Evolutionary conservation across 1,140 invertebrate species (phyloP).

Genomic region (Theocolax elegans): DNA sequence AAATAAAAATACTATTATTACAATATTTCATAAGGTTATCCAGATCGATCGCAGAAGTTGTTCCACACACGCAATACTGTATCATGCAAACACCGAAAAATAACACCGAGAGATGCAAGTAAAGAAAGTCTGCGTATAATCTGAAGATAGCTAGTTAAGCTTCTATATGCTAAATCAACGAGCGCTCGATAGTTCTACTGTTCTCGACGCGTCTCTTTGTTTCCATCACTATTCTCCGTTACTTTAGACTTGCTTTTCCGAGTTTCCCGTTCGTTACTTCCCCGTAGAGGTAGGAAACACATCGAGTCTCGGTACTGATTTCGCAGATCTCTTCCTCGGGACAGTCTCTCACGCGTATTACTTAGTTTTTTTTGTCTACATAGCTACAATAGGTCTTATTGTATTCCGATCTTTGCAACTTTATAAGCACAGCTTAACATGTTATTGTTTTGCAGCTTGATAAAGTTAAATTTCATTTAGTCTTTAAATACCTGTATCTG

Average conservation of each 20-base stretch:
- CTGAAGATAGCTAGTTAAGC: too few species aligned
- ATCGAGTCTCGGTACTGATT: constrained; percentile 3
- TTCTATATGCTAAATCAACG: constrained; percentile 26
- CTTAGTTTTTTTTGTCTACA: constrained; percentile 3
- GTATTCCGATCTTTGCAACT: constrained; percentile 19
- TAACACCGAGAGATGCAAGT: too few species aligned
- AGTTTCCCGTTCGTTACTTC: constrained; percentile 10
- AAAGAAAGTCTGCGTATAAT: too few species aligned
- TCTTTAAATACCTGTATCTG: too few species aligned
- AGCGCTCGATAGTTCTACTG: constrained; percentile 4
- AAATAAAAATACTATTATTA: too few species aligned
- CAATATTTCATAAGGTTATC: too few species aligned
- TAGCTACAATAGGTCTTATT: neutral
- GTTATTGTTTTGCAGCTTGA: constrained; percentile 7
- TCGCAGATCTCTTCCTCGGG: neutral
- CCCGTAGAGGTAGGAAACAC: neutral
- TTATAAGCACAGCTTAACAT: constrained; percentile 11
- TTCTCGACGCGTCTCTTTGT: neutral
- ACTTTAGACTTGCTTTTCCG: neutral
- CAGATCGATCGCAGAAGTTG: too few species aligned
- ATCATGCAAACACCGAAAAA: too few species aligned
- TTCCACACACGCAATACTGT: too few species aligned
- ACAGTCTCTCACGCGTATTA: neutral
- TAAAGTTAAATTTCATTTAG: too few species aligned
- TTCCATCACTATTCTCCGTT: neutral